These are phyloP conservation scores for Lasiurus borealis DNA, from an alignment of 2,113 vertebrate species.

Conservation along the genomic window DNA sequence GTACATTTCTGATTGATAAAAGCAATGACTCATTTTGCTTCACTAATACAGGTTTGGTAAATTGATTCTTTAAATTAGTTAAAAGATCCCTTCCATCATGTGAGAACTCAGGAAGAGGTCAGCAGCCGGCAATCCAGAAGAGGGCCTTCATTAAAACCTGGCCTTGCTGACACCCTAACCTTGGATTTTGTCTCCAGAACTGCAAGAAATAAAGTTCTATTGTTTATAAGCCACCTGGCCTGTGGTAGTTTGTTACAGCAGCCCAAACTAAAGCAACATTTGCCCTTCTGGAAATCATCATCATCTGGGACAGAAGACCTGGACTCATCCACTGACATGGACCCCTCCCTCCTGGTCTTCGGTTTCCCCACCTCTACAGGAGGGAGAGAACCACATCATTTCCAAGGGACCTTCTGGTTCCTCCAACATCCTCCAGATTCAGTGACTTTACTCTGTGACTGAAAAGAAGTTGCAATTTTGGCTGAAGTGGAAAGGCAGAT, in stretches of 20 bases:
- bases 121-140: neutral
- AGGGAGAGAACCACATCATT: neutral
- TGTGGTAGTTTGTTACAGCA: neutral
- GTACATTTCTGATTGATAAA: constrained; percentile 24
- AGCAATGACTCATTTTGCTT: constrained; percentile 5
- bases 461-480: neutral
- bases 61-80: constrained; percentile 29
- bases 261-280: neutral
- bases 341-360: neutral
- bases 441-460: neutral
- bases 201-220: neutral
- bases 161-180: neutral
- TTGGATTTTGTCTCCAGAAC: neutral
- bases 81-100: neutral
- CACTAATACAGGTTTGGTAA: neutral
- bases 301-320: neutral
- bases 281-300: neutral
- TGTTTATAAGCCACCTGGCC: neutral
- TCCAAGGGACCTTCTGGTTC: neutral
- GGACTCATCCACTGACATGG: neutral
- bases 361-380: neutral
- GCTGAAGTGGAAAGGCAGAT: neutral
- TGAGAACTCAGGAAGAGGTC: neutral
- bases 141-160: neutral
- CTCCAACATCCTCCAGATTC: neutral